Evolutionary conservation across 1,140 invertebrate genomes (phyloP), one percentile per base, ranked within the genome.

Genomic region (Goniozus legneri): DNA sequence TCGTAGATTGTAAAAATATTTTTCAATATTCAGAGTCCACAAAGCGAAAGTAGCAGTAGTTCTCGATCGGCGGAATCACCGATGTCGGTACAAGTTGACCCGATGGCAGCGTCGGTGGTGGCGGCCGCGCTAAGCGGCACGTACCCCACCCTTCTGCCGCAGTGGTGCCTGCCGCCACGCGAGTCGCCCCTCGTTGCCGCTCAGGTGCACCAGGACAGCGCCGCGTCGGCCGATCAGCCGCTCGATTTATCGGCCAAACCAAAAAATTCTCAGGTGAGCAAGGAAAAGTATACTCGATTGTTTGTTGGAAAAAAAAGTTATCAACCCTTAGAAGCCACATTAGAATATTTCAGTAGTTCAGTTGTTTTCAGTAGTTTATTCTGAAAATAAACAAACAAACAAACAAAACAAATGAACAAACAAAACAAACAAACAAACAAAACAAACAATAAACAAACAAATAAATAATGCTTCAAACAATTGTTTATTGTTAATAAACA

Each of bases 221-320:
- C 73, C 36, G 54, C 63, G 52, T 73, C 73, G 34, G 76, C 76
- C 53, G 86, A 88, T 63, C 84, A 87, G 72, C 88, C 88, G 16
- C 79, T 89, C 52, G 88, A 89, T 78, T 82, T 91, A 59, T 89
- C 87, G 75, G 84, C 85, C 58, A 87, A 88, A 66, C 73, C 75
- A 52, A 75, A 75, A 71, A 74, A 67, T 59, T 72, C 70, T 71
- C 74, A 75, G 74, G 74, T 76, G 56, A 55, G 49, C 44, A 37
- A 7, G 16, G 18, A 38, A 32, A 42, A 27, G 24, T 27, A 27
- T 27, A 12, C 12, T 27, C 12, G 24, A 27, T 27, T 27, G 24
- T 27, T 27, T n/a, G n/a, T n/a, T n/a, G n/a, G n/a, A n/a, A n/a
- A n/a, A n/a, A n/a, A n/a, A n/a, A n/a, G n/a, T n/a, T n/a, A n/a